Evolutionary conservation across 2,888 invertebrate genomes (phyloP).

Genomic region (Perithous albicinctus): DNA sequence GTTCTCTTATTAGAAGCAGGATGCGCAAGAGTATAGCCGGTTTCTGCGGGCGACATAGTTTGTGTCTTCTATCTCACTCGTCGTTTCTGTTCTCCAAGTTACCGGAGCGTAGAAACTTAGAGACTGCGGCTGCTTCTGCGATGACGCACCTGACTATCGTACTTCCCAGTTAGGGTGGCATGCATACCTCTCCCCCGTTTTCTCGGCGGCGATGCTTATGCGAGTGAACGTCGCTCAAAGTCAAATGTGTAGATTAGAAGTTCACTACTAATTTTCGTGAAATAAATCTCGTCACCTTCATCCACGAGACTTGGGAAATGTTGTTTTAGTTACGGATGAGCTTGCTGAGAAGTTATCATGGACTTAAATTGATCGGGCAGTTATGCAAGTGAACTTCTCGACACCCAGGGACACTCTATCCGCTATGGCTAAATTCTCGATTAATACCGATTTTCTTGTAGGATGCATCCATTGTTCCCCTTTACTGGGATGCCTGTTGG

Average conservation of each 20-base stretch:
- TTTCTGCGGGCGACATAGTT: slow-evolving; percentile 60
- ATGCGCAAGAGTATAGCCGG: slow-evolving; percentile 40
- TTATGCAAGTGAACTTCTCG: neutral
- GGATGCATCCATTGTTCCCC: slow-evolving; percentile 58
- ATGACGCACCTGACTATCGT: slow-evolving; percentile 16
- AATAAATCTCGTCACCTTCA: slow-evolving; percentile 68
- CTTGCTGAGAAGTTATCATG: neutral
- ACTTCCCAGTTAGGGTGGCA: slow-evolving; percentile 13
- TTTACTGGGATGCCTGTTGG: neutral
- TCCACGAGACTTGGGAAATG: neutral
- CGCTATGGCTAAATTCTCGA: slow-evolving; percentile 49
- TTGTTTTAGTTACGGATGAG: slow-evolving; percentile 1
- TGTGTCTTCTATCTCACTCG: slow-evolving; percentile 34
- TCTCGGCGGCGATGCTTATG: neutral
- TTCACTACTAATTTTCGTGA: slow-evolving; percentile 72
- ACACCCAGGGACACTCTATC: neutral
- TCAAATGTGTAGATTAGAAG: slow-evolving; percentile 75
- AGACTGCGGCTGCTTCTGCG: slow-evolving; percentile 24
- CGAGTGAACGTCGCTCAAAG: slow-evolving; percentile 67
- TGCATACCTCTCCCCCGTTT: neutral
- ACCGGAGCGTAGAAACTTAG: slow-evolving; percentile 55
- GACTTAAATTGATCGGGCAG: neutral
- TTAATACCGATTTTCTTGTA: slow-evolving; percentile 55
- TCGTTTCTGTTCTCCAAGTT: slow-evolving; percentile 47
- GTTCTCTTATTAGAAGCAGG: slow-evolving; percentile 50